Base-by-base conservation (phyloP, 2,888 invertebrate genomes). In the Petrolisthes cinctipes region DNA sequence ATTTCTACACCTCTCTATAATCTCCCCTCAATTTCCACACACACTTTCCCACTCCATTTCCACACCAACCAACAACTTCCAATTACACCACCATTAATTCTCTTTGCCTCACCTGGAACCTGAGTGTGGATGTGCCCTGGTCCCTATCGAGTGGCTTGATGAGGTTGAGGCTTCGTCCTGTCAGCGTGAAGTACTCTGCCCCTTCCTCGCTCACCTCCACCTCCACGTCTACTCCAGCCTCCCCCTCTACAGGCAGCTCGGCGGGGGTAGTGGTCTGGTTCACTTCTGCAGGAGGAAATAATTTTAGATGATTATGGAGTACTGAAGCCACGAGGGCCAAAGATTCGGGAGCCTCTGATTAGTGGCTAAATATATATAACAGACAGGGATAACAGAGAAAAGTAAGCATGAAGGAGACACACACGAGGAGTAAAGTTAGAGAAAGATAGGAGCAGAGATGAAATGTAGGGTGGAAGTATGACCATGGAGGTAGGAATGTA, bases 171-270 rank as follows among this genome's bases (percentile, higher is more conserved):
- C 80, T 73, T 4, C 75, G 73, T 17, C 87, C 90, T 20, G 37
- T 75, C 17, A 90, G 90, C 20, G 56, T 68, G 85, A 90, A 90
- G 83, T 89, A 53, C 66, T 89, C 76, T 56, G n/a, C 51, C 11
- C 86, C 89, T 11, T 37, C 83, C 20, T 86, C 79, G 66, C 86
- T 85, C 75, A 90, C 51, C 57, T 66, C 66, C 17, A 90, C 79
- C 54, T 78, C 94, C 91, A 97, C 95, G 93, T 96, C 95, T 89
- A 95, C 95, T 92, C 95, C 95, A 20, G 97, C 96, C 92, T 96
- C 95, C 68, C 97, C 97, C 84, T 95, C 95, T 92, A 97, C 96
- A 89, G 97, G 97, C 92, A 97, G 94, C 92, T 96, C 96, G 86
- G 95, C 94, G 83, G 97, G 97, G 91, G 94, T 94, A 91, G 97